Conservation (phyloP, 64 coral and sea anemone species). For the Trachythela sp. region DNA sequence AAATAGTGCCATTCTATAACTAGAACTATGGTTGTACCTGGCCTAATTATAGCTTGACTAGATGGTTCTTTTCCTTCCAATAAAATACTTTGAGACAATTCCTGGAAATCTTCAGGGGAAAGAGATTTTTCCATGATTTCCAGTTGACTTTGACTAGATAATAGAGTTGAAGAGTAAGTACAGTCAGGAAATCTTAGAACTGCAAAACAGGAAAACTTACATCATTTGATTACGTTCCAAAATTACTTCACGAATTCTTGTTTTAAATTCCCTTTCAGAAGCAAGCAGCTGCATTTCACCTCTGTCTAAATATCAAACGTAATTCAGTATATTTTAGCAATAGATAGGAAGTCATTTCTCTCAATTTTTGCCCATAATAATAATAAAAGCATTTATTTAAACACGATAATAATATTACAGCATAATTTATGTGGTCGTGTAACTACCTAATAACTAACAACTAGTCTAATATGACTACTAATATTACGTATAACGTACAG, state of each 20-base stretch:
- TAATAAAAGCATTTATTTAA: too few relatives aligned
- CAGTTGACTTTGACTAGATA: slow-evolving; percentile 74
- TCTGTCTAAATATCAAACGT: slow-evolving; percentile 51
- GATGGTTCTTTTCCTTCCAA: not conserved
- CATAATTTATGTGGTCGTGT: too few relatives aligned
- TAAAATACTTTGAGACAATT: slow-evolving; percentile 15
- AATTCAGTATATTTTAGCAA: not conserved
- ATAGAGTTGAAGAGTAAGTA: not conserved
- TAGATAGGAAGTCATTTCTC: not conserved
- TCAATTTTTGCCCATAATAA: too few relatives aligned
- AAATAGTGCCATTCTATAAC: too few relatives aligned
- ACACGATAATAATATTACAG: too few relatives aligned
- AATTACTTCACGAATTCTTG: slow-evolving; percentile 62
- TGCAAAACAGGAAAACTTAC: slow-evolving; percentile 47
- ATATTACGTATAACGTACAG: too few relatives aligned
- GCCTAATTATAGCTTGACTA: not conserved
- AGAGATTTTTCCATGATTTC: slow-evolving; percentile 56
- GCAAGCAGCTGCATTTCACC: slow-evolving; percentile 50
- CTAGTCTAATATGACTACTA: too few relatives aligned
- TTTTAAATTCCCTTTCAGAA: slow-evolving; percentile 59
- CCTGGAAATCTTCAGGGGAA: slow-evolving; percentile 45
- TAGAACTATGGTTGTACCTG: not conserved
- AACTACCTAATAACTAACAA: too few relatives aligned
- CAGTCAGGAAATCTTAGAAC: not conserved
- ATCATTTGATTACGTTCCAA: slow-evolving; percentile 59